A percentile compares a stretch with the other conserved stretches of the same genome.
Evolutionary conservation across 2,888 invertebrate genomes (phyloP).

Genomic region (Xylocampa areola): DNA sequence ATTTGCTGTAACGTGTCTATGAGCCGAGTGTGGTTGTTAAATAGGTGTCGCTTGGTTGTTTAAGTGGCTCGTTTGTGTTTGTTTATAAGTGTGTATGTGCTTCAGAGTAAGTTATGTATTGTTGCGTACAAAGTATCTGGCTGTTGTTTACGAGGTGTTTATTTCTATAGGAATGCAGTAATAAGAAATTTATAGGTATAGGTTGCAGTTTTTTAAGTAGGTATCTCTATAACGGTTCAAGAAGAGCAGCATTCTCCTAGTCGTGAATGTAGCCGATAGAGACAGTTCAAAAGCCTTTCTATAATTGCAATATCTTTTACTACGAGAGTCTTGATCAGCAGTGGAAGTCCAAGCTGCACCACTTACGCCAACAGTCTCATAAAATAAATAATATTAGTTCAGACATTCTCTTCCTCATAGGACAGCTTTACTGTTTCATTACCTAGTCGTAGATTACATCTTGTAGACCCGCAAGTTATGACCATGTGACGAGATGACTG

Average conservation of each 20-base stretch:
- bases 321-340: too few species aligned
- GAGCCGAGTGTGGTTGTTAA: background rate
- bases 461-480: conserved; percentile 7
- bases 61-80: conserved; percentile 7
- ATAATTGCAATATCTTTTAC: too few species aligned
- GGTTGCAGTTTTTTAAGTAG: too few species aligned
- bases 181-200: too few species aligned
- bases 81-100: conserved; percentile 4
- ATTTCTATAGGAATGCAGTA: too few species aligned
- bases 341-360: too few species aligned
- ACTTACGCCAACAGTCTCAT: background rate
- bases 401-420: conserved; percentile 29
- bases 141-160: too few species aligned
- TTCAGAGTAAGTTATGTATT: background rate
- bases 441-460: conserved; percentile 27
- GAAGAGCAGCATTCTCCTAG: too few species aligned
- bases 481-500: too few species aligned
- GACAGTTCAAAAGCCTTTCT: too few species aligned
- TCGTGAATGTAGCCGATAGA: too few species aligned
- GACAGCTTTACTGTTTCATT: conserved; percentile 24
- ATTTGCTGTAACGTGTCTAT: conserved; percentile 22
- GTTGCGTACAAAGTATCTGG: background rate
- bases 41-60: background rate
- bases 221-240: too few species aligned
- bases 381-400: background rate